phyloP scores from a whole-genome alignment of 64 coral and sea anemone species.

The Pocillopora damicornis region DNA sequence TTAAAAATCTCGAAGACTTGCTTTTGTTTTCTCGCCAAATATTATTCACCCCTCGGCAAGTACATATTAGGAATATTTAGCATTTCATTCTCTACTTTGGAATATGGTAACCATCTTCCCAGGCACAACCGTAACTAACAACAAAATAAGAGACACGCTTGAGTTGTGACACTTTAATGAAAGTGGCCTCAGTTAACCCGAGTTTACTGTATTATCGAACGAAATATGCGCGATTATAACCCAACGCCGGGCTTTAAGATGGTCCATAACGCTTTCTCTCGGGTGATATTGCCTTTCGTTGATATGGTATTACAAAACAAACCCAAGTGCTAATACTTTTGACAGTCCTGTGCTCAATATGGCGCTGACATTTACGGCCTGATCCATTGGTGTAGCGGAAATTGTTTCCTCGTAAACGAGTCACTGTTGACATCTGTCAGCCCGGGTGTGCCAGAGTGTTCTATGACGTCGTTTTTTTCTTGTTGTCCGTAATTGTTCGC shows the following conservation, averaged over 20 bases:
- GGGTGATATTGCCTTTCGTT: no score
- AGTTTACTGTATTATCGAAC: no score
- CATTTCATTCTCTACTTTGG: background rate
- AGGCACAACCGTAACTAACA: background rate
- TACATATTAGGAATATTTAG: background rate
- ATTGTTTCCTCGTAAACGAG: background rate
- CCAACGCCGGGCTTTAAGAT: no score
- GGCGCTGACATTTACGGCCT: background rate
- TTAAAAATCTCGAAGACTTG: background rate
- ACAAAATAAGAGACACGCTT: background rate
- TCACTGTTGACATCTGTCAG: background rate
- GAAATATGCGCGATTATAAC: no score
- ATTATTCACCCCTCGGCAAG: background rate
- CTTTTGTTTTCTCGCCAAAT: background rate
- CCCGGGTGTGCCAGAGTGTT: background rate
- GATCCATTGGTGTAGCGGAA: background rate
- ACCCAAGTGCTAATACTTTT: background rate
- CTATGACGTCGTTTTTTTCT: background rate
- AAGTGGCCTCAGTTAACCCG: no score
- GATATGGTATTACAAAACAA: no score
- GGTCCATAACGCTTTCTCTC: no score
- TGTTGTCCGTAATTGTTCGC: background rate
- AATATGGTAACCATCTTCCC: background rate
- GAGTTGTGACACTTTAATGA: background rate
- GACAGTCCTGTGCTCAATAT: background rate